Evolutionary conservation across 2,888 invertebrate genomes (phyloP).

Genomic region (Polylopha cassiicola): DNA sequence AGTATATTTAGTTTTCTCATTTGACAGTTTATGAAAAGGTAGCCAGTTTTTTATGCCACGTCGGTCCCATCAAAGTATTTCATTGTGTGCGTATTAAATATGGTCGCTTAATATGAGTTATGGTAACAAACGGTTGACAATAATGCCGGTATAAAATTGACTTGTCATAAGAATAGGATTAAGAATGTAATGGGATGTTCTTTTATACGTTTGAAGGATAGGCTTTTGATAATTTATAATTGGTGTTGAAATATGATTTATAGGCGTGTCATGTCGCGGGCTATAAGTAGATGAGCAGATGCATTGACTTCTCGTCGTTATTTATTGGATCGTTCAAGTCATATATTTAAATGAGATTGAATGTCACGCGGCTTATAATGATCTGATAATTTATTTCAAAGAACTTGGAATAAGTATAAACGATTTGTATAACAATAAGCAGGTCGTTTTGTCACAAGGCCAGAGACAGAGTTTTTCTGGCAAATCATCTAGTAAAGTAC

Average conservation of each 20-base stretch:
- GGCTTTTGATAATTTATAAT: slow-evolving; percentile 60
- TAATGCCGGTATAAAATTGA: slow-evolving; percentile 65
- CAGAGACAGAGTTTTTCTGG: too few relatives aligned
- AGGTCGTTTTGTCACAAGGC: slow-evolving; percentile 12
- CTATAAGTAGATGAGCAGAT: slow-evolving; percentile 26
- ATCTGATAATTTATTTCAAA: slow-evolving; percentile 50
- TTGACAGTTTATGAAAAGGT: slow-evolving; percentile 59
- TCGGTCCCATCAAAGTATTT: slow-evolving; percentile 42
- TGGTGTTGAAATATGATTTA: slow-evolving; percentile 68
- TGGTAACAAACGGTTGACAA: slow-evolving; percentile 60
- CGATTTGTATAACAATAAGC: slow-evolving; percentile 18
- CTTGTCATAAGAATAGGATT: slow-evolving; percentile 66
- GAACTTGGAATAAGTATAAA: slow-evolving; percentile 25
- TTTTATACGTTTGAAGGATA: slow-evolving; percentile 55
- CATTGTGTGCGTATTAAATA: slow-evolving; percentile 56
- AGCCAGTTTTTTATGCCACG: slow-evolving; percentile 44
- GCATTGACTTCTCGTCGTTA: slow-evolving; percentile 41
- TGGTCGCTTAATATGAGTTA: slow-evolving; percentile 63
- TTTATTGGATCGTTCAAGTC: slow-evolving; percentile 41
- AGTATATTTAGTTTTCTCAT: slow-evolving; percentile 62
- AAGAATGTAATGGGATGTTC: slow-evolving; percentile 55
- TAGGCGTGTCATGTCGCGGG: slow-evolving; percentile 45
- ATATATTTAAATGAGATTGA: slow-evolving; percentile 43
- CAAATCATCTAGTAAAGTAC: too few relatives aligned
- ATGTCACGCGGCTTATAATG: slow-evolving; percentile 41